Base-by-base conservation (phyloP, 2,888 invertebrate species). In the Folsomia manolachei region DNA sequence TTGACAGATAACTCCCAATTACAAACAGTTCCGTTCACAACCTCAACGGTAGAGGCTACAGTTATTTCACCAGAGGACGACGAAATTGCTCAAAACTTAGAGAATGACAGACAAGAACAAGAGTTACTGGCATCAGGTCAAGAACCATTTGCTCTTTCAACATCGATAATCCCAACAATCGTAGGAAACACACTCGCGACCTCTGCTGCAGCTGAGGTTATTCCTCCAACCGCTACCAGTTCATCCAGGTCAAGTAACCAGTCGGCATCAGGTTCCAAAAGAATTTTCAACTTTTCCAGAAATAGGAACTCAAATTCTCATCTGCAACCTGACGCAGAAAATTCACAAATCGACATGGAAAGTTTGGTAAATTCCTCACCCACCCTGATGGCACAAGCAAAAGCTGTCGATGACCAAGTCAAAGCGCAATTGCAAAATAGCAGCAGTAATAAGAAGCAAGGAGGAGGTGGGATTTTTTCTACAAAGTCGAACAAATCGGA, bases 81-180 rank as follows among this genome's bases (percentile, higher is more conserved):
- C n/a, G 80, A 80, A 76, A 76, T 75, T 52, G 72, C 75, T 62
- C 80, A 80, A 71, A 80, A 80, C 64, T 63, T 78, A 18, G 53
- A 75, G n/a, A 80, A 80, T 70, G 78, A 77, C 27, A 62, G 72
- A 26, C 75, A 78, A 24, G 80, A 80, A 69, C 61, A 69, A 39
- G 70, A 70, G 23, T 69, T 65, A 21, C n/a, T 64, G 18, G 71
- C 39, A 56, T 67, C 27, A n/a, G 27, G 51, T 23, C 62, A 39
- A 27, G 21, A 19, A 4, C 7, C 56, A 56, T 7, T 56, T 18
- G 4, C 39, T 39, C 14, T 14, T n/a, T n/a, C n/a, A n/a, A n/a
- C n/a, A n/a, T n/a, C n/a, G n/a, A n/a, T n/a, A n/a, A n/a, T n/a
- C n/a, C n/a, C n/a, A n/a, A n/a, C n/a, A n/a, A n/a, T n/a, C n/a